Base-by-base conservation (phyloP, 2,888 invertebrate species). In the Catonia carolina region DNA sequence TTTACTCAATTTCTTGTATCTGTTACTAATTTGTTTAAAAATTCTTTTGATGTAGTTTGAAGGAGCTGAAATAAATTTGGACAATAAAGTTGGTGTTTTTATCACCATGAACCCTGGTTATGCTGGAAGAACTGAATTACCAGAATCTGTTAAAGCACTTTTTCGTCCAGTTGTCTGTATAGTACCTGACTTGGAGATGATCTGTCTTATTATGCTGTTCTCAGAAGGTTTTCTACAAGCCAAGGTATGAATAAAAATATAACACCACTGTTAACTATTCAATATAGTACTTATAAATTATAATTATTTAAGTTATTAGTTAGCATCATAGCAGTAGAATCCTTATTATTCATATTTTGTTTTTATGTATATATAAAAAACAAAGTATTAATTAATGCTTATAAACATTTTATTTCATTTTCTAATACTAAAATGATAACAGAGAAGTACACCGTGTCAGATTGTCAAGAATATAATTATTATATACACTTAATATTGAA, bases 41-140 rank as follows among this genome's bases (percentile, higher is more conserved):
- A n/a, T n/a, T n/a, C n/a, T n/a, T n/a, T n/a, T n/a, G n/a, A n/a
- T n/a, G n/a, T n/a, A 89, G 88, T 91, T 92, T 71, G 89, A 89
- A 74, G 86, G 86, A 1, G 81, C 83, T 68, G 89, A 92, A 69
- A 92, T 94, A 59, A 76, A 74, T 6, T 72, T 95, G 70, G 92
- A 94, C 73, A 74, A 78, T 5, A 90, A 92, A 74, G 87, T 93
- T 14, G 94, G 94, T 1, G 86, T 95, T 61, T 96, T 95, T 73
- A 91, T 94, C 55, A 95, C 94, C 1, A 94, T 95, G 92, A 94
- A 95, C 75, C 93, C 93, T 0, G 93, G 93, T 1, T 93, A 94
- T 69, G 91, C 92, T 0, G 92, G 93, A 0, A 82, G 93, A 55
- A 93, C 92, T 0, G 93, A 94, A 69, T 75, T 96, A 27, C 95